These are phyloP conservation scores for Hemitrygon akajei DNA, from an alignment of 2,797 vertebrate species.

Conservation along the genomic window DNA sequence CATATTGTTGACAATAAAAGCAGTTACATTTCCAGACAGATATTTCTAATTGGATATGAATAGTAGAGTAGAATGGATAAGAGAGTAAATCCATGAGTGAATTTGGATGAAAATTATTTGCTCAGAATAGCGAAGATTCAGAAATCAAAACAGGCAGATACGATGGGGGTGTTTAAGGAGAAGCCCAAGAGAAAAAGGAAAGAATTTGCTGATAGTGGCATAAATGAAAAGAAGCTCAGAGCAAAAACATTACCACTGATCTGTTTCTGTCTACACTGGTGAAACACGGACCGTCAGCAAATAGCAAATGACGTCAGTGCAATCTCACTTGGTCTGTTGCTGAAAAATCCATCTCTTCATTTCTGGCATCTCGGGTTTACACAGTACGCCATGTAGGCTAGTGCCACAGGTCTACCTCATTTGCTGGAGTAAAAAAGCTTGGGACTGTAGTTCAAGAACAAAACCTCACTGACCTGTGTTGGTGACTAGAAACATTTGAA, in stretches of 20 bases:
- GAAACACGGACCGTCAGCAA: not conserved
- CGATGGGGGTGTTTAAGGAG: not conserved
- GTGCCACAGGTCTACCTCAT: no score
- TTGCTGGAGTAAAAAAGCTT: no score
- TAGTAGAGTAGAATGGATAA: no score
- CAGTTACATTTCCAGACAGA: no score
- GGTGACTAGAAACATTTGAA: no score
- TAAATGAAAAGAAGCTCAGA: not conserved
- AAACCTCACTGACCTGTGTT: no score
- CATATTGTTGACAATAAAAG: no score
- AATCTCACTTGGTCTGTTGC: not conserved
- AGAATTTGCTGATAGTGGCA: not conserved
- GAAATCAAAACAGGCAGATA: not conserved
- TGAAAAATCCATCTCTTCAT: slow-evolving; percentile 16
- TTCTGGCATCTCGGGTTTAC: not conserved
- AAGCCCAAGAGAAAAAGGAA: not conserved
- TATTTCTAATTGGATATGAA: no score
- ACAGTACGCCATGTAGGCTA: no score
- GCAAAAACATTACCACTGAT: not conserved
- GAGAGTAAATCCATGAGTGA: no score
- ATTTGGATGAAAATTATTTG: not conserved
- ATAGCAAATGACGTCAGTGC: not conserved
- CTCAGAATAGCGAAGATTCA: not conserved
- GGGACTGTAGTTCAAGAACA: no score
- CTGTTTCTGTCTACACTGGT: not conserved